phyloP scores from a whole-genome alignment of 2,797 vertebrate genomes.

The Prionace glauca region DNA sequence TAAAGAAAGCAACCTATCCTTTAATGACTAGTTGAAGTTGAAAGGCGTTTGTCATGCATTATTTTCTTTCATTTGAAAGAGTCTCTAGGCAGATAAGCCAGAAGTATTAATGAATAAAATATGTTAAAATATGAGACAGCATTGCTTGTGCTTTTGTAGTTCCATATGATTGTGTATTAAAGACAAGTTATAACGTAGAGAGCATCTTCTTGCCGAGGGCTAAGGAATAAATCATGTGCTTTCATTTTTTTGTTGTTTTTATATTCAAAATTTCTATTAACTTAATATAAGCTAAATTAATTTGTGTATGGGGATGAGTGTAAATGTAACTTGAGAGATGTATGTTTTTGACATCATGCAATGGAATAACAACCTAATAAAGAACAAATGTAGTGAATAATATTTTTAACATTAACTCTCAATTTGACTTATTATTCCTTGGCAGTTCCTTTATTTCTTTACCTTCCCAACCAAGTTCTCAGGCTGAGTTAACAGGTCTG shows the following conservation, averaged over 20 bases:
- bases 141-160: background rate
- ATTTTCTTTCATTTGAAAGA: slow-evolving; percentile 24
- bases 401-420: background rate
- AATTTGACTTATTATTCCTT: background rate
- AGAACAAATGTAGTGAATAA: background rate
- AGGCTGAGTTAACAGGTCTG: background rate
- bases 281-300: slow-evolving; percentile 32
- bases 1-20: background rate
- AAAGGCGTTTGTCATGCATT: background rate
- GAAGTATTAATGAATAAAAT: background rate
- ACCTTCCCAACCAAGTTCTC: background rate
- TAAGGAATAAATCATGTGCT: slow-evolving; percentile 11
- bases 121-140: background rate
- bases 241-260: slow-evolving; percentile 5
- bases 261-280: slow-evolving; percentile 10
- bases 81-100: background rate
- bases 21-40: background rate
- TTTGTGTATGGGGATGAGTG: slow-evolving; percentile 15
- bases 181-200: background rate
- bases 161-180: background rate
- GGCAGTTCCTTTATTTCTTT: background rate
- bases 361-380: slow-evolving; percentile 14
- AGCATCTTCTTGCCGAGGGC: background rate
- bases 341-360: slow-evolving; percentile 1
- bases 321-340: background rate